Conservation (phyloP, 2,888 invertebrate species). For the Agelastica alni region DNA sequence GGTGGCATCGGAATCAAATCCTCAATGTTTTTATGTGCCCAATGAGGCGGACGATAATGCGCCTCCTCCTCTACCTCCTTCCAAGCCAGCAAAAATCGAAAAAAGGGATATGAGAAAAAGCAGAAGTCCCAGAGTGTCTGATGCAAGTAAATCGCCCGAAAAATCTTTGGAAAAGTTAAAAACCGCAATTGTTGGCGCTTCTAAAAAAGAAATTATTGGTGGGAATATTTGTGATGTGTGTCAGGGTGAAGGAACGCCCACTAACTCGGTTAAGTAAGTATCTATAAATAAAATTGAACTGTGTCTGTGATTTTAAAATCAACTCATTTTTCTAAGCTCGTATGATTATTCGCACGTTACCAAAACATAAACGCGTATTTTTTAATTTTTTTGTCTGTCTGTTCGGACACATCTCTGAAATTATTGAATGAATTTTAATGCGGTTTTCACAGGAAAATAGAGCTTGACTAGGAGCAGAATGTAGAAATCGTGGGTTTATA, state of each 20-base stretch:
- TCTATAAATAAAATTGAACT: no score
- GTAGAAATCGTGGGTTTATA: no score
- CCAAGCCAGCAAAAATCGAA: constrained; percentile 28
- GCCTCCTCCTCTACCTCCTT: constrained; percentile 44
- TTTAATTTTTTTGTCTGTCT: no score
- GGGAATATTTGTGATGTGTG: constrained; percentile 72
- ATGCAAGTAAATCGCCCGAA: constrained; percentile 8
- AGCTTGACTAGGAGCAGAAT: no score
- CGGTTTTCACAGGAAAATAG: no score
- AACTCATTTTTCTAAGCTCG: no score
- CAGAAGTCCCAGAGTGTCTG: constrained; percentile 32
- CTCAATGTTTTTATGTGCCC: constrained; percentile 79
- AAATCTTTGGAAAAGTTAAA: neutral
- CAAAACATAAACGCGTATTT: no score
- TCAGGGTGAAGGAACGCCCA: constrained; percentile 62
- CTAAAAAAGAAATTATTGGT: constrained; percentile 50
- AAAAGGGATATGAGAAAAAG: constrained; percentile 33
- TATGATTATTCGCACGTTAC: no score
- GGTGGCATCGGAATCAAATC: constrained; percentile 64
- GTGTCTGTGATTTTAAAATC: no score
- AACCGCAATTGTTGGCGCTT: constrained; percentile 1
- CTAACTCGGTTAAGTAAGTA: constrained; percentile 71
- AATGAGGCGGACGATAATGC: constrained; percentile 66
- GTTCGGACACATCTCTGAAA: no score
- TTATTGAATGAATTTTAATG: no score